Evolutionary conservation across 37 sponge, comb jelly and placozoan genomes (phyloP).

Genomic region (Ianthella basta): DNA sequence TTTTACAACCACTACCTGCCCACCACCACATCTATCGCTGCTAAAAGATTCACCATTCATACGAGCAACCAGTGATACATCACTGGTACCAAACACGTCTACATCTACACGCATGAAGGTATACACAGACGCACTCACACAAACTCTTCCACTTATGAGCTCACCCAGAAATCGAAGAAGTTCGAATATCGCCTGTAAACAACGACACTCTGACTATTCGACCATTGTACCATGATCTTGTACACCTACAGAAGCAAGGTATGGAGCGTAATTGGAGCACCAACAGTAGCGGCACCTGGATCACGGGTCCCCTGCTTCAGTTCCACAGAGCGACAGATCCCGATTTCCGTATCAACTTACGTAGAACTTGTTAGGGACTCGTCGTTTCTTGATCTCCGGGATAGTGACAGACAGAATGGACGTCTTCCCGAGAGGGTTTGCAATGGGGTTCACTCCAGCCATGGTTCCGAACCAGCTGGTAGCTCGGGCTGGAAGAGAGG

Average conservation of each 20-base stretch:
- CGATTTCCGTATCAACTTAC: constrained; percentile 12
- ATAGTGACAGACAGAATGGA: constrained; percentile 16
- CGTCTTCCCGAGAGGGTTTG: not conserved
- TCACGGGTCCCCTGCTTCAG: no score
- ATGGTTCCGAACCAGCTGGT: no score
- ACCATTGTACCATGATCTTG: constrained; percentile 87
- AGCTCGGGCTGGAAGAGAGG: no score
- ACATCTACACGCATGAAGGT: not conserved
- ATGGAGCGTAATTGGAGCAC: no score
- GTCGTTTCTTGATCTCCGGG: constrained; percentile 48
- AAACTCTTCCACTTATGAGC: constrained; percentile 18
- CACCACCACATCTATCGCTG: no score
- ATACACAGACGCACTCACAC: not conserved
- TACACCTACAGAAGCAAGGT: constrained; percentile 57
- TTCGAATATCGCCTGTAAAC: constrained; percentile 76
- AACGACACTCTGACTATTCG: constrained; percentile 44
- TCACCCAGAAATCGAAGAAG: constrained; percentile 87
- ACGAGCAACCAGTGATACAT: no score
- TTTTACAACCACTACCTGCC: no score
- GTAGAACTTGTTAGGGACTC: constrained; percentile 46
- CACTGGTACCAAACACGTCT: not conserved
- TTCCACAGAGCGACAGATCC: no score
- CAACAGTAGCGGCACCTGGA: no score
- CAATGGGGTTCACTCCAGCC: no score
- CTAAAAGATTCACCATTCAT: no score